These are phyloP conservation scores for Rachycentron canadum DNA, from an alignment of 2,797 vertebrate species.

Conservation along the genomic window DNA sequence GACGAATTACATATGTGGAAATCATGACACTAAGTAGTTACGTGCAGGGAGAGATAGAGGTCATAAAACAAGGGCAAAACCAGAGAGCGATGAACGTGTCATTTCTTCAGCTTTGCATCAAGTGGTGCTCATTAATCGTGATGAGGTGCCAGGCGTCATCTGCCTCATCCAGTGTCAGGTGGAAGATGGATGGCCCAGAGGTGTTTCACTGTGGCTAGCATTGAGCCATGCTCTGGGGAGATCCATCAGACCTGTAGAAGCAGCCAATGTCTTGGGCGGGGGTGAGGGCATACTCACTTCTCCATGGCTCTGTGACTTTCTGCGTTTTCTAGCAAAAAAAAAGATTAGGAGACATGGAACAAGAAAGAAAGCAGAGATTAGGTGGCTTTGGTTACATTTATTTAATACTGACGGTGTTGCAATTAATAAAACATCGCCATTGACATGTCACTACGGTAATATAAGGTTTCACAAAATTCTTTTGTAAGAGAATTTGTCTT, in stretches of 20 bases:
- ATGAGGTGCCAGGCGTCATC: slow-evolving; percentile 57
- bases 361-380: slow-evolving; percentile 4
- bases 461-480: background rate
- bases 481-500: slow-evolving; percentile 2
- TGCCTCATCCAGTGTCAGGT: slow-evolving; percentile 58
- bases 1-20: slow-evolving; percentile 24
- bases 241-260: slow-evolving; percentile 64
- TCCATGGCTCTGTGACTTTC: background rate
- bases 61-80: slow-evolving; percentile 65
- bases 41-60: slow-evolving; percentile 46
- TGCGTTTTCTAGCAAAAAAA: slow-evolving; percentile 3
- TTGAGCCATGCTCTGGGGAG: slow-evolving; percentile 57
- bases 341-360: background rate
- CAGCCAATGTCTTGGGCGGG: slow-evolving; percentile 32
- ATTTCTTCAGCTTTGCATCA: slow-evolving; percentile 59
- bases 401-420: slow-evolving; percentile 10
- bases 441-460: background rate
- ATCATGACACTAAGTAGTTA: slow-evolving; percentile 21
- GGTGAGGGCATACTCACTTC: slow-evolving; percentile 16
- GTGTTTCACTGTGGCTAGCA: slow-evolving; percentile 47
- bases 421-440: slow-evolving; percentile 1
- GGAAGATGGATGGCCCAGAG: slow-evolving; percentile 65
- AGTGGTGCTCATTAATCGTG: slow-evolving; percentile 70
- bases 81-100: slow-evolving; percentile 60
- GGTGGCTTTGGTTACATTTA: slow-evolving; percentile 25